Percentiles rank a stretch among this genome's conserved stretches.
phyloP scores from a whole-genome alignment of 1,140 invertebrate genomes.

The Musca vetustissima region DNA sequence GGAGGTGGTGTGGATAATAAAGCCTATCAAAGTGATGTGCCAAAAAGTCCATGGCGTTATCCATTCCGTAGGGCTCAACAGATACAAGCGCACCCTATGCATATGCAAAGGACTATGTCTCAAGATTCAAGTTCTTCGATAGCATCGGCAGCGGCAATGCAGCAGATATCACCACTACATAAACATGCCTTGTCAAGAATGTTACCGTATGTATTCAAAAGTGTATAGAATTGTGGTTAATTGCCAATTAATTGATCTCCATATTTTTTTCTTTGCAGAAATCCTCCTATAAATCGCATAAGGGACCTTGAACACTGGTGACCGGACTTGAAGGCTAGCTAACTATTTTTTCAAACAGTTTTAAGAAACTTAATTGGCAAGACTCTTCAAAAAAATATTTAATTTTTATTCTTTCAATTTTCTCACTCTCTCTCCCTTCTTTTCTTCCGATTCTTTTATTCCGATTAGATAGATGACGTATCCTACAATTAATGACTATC shows the following conservation, averaged over 20 bases:
- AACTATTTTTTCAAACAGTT: no score
- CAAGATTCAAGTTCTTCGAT: conserved; percentile 57
- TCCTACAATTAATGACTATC: no score
- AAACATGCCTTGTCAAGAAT: conserved; percentile 51
- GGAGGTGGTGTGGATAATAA: conserved; percentile 60
- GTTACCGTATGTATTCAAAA: conserved; percentile 45
- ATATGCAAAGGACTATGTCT: conserved; percentile 52
- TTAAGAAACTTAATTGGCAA: no score
- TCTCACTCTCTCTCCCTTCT: no score
- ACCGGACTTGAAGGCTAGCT: conserved; percentile 15
- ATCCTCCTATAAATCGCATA: conserved; percentile 51
- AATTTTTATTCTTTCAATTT: no score
- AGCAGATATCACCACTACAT: conserved; percentile 50
- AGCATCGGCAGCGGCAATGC: conserved; percentile 45
- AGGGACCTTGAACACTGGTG: conserved; percentile 54
- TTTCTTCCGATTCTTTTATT: no score
- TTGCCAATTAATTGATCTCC: no score
- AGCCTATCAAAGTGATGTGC: conserved; percentile 63
- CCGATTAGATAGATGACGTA: no score
- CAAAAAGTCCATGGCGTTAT: conserved; percentile 64
- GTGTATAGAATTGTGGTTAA: not conserved
- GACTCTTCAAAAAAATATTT: no score
- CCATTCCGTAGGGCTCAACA: conserved; percentile 56
- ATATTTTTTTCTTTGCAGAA: conserved; percentile 33
- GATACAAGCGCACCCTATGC: conserved; percentile 37